phyloP scores from a whole-genome alignment of 2,797 vertebrate species.

The Phrynocephalus guinanensis region DNA sequence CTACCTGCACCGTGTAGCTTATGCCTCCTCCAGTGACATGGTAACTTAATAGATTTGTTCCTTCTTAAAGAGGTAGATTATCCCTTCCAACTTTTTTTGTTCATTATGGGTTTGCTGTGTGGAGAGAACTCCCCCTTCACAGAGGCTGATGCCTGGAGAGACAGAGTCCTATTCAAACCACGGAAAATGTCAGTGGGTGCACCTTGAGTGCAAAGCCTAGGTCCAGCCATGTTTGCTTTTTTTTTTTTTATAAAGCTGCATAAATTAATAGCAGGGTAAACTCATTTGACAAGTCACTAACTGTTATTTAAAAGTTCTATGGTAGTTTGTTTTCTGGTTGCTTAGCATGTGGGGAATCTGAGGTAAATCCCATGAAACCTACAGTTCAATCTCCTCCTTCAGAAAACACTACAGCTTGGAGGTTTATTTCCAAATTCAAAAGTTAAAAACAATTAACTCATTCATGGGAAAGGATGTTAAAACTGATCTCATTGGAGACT shows the following conservation, averaged over 20 bases:
- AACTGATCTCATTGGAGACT: conserved; percentile 52
- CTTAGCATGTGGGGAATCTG: background rate
- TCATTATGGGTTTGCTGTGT: background rate
- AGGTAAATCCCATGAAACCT: conserved; percentile 46
- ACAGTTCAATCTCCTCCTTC: conserved; percentile 37
- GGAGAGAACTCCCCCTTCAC: background rate
- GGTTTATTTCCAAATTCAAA: conserved; percentile 30
- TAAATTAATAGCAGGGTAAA: conserved; percentile 16
- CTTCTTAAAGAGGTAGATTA: background rate
- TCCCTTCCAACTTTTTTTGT: background rate
- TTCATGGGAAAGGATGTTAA: conserved; percentile 53
- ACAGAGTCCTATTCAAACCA: background rate
- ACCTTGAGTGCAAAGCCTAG: background rate
- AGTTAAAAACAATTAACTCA: conserved; percentile 16
- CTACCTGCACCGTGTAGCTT: background rate
- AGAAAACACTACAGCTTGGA: conserved; percentile 30
- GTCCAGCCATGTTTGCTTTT: background rate
- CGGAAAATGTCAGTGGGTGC: background rate
- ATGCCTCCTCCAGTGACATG: background rate
- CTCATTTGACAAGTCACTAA: background rate
- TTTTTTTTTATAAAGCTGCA: fast-evolving
- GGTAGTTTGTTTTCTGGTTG: conserved; percentile 11
- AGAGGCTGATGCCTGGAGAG: background rate
- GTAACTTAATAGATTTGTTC: background rate
- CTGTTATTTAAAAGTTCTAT: conserved; percentile 23